Evolutionary conservation across 92 coral and sea anemone species (phyloP).

Genomic region (Porites rus): DNA sequence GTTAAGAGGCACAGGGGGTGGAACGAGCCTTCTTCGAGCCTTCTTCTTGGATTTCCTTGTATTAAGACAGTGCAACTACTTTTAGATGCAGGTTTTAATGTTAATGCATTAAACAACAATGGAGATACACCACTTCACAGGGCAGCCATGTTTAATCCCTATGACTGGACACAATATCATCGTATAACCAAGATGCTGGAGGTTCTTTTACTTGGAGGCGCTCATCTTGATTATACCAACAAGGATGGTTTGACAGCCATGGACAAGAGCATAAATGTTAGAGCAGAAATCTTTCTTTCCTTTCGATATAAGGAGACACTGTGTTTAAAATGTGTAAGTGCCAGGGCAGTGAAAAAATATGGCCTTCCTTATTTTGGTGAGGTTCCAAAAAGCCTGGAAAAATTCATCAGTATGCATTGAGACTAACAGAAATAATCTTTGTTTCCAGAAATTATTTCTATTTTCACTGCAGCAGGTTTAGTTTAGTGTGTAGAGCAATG

Average conservation of each 20-base stretch:
- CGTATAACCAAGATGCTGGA: constrained; percentile 46
- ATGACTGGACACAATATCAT: constrained; percentile 1
- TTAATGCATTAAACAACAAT: constrained; percentile 59
- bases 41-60: background rate
- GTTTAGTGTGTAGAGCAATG: too few relatives aligned
- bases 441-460: too few relatives aligned
- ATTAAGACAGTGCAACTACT: constrained; percentile 50
- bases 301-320: background rate
- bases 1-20: too few relatives aligned
- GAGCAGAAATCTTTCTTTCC: constrained; percentile 43
- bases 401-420: background rate
- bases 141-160: constrained; percentile 52
- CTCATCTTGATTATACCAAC: constrained; percentile 61
- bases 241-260: constrained; percentile 55
- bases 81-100: constrained; percentile 57
- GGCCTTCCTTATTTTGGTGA: constrained; percentile 58
- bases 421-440: background rate
- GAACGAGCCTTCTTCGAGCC: too few relatives aligned
- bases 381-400: constrained; percentile 73
- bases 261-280: constrained; percentile 52
- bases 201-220: constrained; percentile 54
- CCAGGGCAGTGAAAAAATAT: constrained; percentile 58
- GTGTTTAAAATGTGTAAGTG: constrained; percentile 70
- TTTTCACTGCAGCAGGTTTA: too few relatives aligned
- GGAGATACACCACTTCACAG: constrained; percentile 78